Evolutionary conservation across 2,797 vertebrate species (phyloP).

Genomic region (Setipinna tenuifilis): DNA sequence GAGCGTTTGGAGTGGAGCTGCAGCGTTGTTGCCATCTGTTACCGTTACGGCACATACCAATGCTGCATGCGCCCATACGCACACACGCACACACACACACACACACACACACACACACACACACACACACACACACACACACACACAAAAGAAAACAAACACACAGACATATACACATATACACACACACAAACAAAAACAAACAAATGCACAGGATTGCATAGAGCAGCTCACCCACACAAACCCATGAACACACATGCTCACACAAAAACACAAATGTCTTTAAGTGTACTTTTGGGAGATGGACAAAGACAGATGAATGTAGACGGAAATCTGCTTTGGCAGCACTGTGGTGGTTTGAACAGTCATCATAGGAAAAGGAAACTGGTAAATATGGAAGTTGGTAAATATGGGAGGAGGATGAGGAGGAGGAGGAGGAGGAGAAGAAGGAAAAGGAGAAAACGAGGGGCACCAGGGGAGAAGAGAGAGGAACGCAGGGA

Average conservation of each 20-base stretch:
- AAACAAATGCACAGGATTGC: neutral
- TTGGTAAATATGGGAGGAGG: neutral
- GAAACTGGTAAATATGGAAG: too few relatives aligned
- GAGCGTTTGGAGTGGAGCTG: neutral
- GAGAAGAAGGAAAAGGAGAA: neutral
- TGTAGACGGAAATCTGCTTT: neutral
- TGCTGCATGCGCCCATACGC: neutral
- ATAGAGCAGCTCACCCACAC: neutral
- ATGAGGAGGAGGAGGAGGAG: neutral
- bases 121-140: neutral
- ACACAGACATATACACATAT: neutral
- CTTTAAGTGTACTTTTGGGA: neutral
- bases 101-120: neutral
- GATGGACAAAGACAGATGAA: neutral
- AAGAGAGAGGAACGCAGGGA: neutral
- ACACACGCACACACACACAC: neutral
- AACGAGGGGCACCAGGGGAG: neutral
- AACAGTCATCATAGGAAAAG: neutral
- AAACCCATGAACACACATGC: neutral
- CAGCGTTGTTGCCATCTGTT: neutral
- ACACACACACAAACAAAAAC: neutral
- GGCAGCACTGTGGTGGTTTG: neutral
- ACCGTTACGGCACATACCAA: neutral
- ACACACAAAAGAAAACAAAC: neutral
- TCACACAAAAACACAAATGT: neutral